Conservation (phyloP, 2,797 vertebrate genomes). For the Pseudocheirus occidentalis region DNA sequence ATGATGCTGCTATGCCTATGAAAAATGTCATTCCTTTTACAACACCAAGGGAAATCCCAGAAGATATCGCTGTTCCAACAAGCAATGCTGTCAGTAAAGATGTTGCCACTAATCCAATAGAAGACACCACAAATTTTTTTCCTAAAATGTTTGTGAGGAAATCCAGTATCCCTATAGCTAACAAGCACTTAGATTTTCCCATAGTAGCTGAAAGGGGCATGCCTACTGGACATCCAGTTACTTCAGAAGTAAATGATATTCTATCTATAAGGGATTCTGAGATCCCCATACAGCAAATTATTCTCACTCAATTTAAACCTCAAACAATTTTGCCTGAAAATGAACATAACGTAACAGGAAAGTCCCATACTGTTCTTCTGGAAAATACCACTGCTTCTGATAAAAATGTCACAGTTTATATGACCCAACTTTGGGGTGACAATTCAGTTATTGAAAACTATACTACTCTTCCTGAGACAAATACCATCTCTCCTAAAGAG, state of each 20-base stretch:
- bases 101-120: background rate
- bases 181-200: background rate
- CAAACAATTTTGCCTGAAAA: conserved; percentile 33
- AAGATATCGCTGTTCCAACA: conserved; percentile 14
- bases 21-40: background rate
- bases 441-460: background rate
- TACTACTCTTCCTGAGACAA: background rate
- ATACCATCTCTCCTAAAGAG: background rate
- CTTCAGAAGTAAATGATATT: conserved; percentile 21
- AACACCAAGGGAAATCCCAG: conserved; percentile 11
- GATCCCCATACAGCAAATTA: background rate
- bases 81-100: background rate
- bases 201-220: conserved; percentile 3
- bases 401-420: conserved; percentile 8
- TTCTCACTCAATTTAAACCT: conserved; percentile 8
- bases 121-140: background rate
- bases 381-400: background rate
- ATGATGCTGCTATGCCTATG: conserved; percentile 1
- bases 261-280: conserved; percentile 7
- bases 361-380: background rate
- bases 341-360: background rate
- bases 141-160: background rate
- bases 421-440: background rate
- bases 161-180: background rate
- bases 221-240: background rate